Evolutionary conservation across 2,888 invertebrate genomes (phyloP), one percentile per base, ranked within the genome.

Genomic region (Odontothrips loti): DNA sequence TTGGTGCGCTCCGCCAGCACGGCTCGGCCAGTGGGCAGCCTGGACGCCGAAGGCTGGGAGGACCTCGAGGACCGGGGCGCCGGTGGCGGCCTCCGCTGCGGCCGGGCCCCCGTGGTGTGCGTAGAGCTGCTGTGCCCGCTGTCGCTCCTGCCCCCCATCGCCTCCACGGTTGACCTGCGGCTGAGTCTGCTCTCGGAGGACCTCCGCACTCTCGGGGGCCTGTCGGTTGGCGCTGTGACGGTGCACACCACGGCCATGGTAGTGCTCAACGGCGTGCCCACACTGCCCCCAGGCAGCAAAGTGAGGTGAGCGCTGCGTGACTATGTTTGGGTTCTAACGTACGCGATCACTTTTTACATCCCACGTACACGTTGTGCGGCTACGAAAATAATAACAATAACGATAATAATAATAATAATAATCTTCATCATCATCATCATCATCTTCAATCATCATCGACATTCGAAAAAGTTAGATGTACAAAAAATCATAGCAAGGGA

Each of bases 1-100:
- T 51, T 10, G 51, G 51, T 51, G 51, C 17, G 34, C 34, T 43
- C 34, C 34, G 34, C 34, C 34, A 43, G 34, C 34, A 43, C 34
- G 34, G 34, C 34, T 43, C 34, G 34, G 34, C 34, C 34, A 43
- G 34, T 43, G 58, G 20, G 17, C 58, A 12, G 68, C 68, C 68
- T 10, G 68, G 68, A 12, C 68, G 12, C 68, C 27, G 27, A 20
- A 15, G 58, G 15, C 58, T 58, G 27, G 68, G 68, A 75, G 68
- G 68, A 75, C 27, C 11, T 27, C 11, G 23, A 75, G 6, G 58
- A 58, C 58, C 6, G 58, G 27, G 68, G 23, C 27, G 68, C 23
- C 27, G 68, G 27, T 23, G 68, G 68, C 68, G 68, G 68, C 12
- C 68, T 75, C 23, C 68, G 68, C 68, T 75, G 68, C 68, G 68